Conservation (phyloP, 2,113 vertebrate species). For the Odobenus rosmarus region DNA sequence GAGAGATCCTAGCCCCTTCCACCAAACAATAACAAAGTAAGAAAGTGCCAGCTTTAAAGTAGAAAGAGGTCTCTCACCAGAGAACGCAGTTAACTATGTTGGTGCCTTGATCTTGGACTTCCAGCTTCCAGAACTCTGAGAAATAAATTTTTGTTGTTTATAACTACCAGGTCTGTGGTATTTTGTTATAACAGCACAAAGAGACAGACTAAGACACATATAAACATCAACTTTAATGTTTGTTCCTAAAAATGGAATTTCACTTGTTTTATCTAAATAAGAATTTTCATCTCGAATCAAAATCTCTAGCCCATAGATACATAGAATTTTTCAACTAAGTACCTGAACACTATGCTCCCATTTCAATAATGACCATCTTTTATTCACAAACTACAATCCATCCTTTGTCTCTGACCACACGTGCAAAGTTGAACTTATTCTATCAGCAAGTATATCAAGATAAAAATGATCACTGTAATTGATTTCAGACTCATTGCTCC, state of each 20-base stretch:
- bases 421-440: slow-evolving; percentile 30
- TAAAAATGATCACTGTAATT: not conserved
- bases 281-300: not conserved
- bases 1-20: not conserved
- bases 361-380: slow-evolving; percentile 16
- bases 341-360: not conserved
- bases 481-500: slow-evolving; percentile 7
- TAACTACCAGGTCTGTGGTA: not conserved
- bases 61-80: not conserved
- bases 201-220: not conserved
- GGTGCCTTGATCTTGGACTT: not conserved
- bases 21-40: not conserved
- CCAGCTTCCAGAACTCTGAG: not conserved
- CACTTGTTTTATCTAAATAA: slow-evolving; percentile 51
- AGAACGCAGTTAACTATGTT: not conserved
- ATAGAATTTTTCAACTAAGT: not conserved
- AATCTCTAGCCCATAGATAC: not conserved
- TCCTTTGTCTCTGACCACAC: not conserved
- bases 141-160: not conserved
- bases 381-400: not conserved
- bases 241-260: not conserved
- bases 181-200: not conserved
- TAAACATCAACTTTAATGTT: not conserved
- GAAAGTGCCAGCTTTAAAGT: not conserved
- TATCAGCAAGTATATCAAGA: not conserved